A percentile compares a stretch with the other conserved stretches of the same genome.
These are phyloP conservation scores for Apodemia zela DNA, from an alignment of 2,888 invertebrate species.

Conservation along the genomic window DNA sequence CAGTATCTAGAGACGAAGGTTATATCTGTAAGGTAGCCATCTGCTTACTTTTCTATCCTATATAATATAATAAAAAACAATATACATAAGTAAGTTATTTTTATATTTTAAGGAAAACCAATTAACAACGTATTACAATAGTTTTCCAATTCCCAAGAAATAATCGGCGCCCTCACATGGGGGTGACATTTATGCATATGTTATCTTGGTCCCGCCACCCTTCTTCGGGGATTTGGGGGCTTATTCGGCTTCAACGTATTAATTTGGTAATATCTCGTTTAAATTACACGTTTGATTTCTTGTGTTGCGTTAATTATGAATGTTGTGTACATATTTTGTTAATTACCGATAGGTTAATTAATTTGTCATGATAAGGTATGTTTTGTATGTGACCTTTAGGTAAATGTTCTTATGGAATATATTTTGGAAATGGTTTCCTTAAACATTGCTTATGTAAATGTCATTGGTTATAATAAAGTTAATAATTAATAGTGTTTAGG, in stretches of 20 bases:
- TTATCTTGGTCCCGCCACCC: conserved; percentile 18
- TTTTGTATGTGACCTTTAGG: conserved; percentile 4
- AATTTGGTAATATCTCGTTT: conserved; percentile 31
- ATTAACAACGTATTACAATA: conserved; percentile 3
- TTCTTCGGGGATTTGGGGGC: conserved; percentile 22
- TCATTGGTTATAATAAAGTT: background rate
- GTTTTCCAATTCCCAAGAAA: conserved; percentile 7
- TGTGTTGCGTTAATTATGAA: conserved; percentile 31
- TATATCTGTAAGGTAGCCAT: no score
- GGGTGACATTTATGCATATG: conserved; percentile 31
- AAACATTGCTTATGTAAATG: background rate
- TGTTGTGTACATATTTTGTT: conserved; percentile 1
- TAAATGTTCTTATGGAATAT: background rate
- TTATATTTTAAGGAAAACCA: conserved; percentile 3
- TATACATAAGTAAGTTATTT: background rate
- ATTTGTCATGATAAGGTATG: conserved; percentile 1
- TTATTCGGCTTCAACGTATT: conserved; percentile 24
- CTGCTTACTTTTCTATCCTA: no score
- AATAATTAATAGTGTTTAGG: background rate
- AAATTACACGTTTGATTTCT: conserved; percentile 34
- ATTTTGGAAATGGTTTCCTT: background rate
- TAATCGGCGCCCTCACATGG: conserved; percentile 18
- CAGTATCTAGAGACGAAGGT: no score
- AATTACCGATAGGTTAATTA: conserved; percentile 12
- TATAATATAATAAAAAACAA: no score